A percentile compares a stretch with the other conserved stretches of the same genome.
These are phyloP conservation scores for Orchesellides sinensis DNA, from an alignment of 2,888 invertebrate species.

Conservation along the genomic window DNA sequence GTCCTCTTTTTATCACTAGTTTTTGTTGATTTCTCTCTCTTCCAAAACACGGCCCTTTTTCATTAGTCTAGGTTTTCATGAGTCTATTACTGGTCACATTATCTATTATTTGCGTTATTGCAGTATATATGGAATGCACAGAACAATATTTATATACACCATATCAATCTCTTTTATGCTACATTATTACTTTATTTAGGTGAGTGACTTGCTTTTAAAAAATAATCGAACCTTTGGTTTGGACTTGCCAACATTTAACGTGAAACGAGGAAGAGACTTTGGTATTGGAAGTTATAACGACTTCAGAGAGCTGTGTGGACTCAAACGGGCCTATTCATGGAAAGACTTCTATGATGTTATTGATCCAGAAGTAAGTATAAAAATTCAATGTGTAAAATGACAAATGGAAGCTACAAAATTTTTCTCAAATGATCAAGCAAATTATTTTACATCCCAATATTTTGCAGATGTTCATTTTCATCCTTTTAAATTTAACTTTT, in stretches of 20 bases:
- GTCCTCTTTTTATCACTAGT: too few relatives aligned
- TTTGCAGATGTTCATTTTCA: too few relatives aligned
- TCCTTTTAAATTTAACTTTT: background rate
- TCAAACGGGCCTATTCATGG: conserved; percentile 67
- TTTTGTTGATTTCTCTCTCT: too few relatives aligned
- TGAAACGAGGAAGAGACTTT: conserved; percentile 70
- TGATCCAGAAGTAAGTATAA: conserved; percentile 67
- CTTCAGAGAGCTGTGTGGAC: conserved; percentile 72
- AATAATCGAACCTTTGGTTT: conserved; percentile 70
- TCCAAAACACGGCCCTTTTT: too few relatives aligned
- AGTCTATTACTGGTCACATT: too few relatives aligned
- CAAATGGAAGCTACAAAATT: too few relatives aligned
- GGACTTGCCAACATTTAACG: conserved; percentile 71
- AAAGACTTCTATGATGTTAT: conserved; percentile 72
- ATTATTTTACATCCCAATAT: too few relatives aligned
- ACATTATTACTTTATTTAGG: conserved; percentile 37
- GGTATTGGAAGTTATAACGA: conserved; percentile 72
- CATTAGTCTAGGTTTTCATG: too few relatives aligned
- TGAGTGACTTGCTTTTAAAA: conserved; percentile 66
- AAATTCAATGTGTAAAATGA: background rate
- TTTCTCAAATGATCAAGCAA: too few relatives aligned
- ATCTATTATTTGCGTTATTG: too few relatives aligned
- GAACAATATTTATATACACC: background rate
- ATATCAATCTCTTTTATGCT: background rate
- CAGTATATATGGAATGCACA: background rate